Conservation (phyloP, 2,888 invertebrate genomes). For the Eretmocerus hayati region DNA sequence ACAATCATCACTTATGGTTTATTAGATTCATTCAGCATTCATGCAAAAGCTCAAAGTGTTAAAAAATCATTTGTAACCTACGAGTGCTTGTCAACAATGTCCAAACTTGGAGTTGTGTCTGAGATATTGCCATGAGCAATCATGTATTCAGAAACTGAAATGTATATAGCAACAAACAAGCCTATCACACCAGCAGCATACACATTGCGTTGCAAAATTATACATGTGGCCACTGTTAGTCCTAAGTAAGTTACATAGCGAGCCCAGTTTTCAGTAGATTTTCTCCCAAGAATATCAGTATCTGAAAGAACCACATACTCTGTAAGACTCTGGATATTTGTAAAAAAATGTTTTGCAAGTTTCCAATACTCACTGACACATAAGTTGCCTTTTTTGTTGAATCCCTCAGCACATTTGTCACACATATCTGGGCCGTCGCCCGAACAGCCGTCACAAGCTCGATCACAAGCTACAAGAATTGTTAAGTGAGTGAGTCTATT, state of each 20-base stretch:
- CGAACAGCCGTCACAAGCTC: conserved; percentile 73
- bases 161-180: conserved; percentile 71
- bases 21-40: too few relatives aligned
- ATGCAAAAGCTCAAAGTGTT: too few relatives aligned
- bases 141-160: conserved; percentile 79
- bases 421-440: conserved; percentile 93
- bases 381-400: conserved; percentile 62
- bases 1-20: too few relatives aligned
- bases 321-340: background rate
- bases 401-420: conserved; percentile 69
- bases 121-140: conserved; percentile 37
- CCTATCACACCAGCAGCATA: conserved; percentile 73
- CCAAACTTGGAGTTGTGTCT: conserved; percentile 35
- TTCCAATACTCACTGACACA: conserved; percentile 60
- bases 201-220: conserved; percentile 75
- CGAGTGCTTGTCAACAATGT: conserved; percentile 20
- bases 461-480: conserved; percentile 62
- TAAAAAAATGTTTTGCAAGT: conserved; percentile 5
- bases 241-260: conserved; percentile 81
- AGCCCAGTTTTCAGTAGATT: conserved; percentile 55
- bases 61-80: too few relatives aligned
- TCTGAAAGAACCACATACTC: conserved; percentile 11
- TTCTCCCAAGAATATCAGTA: conserved; percentile 41
- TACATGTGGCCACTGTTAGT: conserved; percentile 75
- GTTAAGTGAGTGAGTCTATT: conserved; percentile 7